A percentile compares a stretch with the other conserved stretches of the same genome.
Conservation (phyloP, 2,888 invertebrate genomes). For the Apomyelois bistriatella region DNA sequence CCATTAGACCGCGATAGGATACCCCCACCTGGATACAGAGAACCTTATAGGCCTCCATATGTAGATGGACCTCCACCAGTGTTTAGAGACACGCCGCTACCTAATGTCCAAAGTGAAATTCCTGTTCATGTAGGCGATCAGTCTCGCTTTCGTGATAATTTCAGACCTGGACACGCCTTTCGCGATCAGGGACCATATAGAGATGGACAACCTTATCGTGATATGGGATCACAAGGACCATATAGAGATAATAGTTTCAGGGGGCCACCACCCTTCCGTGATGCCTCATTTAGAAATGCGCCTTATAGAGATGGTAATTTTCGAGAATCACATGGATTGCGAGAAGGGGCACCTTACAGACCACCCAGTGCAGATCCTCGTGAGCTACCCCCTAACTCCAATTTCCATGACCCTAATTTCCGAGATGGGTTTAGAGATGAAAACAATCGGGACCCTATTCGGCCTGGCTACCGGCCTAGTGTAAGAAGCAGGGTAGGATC, state of each 20-base stretch:
- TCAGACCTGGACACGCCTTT: slow-evolving; percentile 53
- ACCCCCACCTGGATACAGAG: slow-evolving; percentile 58
- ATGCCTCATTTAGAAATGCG: slow-evolving; percentile 53
- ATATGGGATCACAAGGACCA: slow-evolving; percentile 44
- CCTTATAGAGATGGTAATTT: slow-evolving; percentile 60
- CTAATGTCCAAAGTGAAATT: slow-evolving; percentile 53
- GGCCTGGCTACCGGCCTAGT: slow-evolving; percentile 51
- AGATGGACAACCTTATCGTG: slow-evolving; percentile 54
- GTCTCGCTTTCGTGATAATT: slow-evolving; percentile 63
- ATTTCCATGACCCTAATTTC: slow-evolving; percentile 60
- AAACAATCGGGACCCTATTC: slow-evolving; percentile 48
- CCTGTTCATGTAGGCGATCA: slow-evolving; percentile 65
- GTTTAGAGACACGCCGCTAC: slow-evolving; percentile 53
- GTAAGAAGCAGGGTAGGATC: slow-evolving; percentile 51
- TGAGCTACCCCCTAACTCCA: slow-evolving; percentile 45
- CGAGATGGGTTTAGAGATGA: slow-evolving; percentile 65
- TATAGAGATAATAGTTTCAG: slow-evolving; percentile 60
- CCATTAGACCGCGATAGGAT: slow-evolving; percentile 60
- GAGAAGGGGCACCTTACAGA: slow-evolving; percentile 58
- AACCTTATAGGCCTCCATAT: slow-evolving; percentile 57
- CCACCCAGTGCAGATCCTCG: slow-evolving; percentile 63
- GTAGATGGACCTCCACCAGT: slow-evolving; percentile 46
- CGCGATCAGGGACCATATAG: slow-evolving; percentile 64
- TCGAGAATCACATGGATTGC: slow-evolving; percentile 61
- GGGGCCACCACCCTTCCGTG: slow-evolving; percentile 57